These are phyloP conservation scores for Drosophila orosa DNA, from an alignment of 1,140 invertebrate genomes.

Conservation along the genomic window DNA sequence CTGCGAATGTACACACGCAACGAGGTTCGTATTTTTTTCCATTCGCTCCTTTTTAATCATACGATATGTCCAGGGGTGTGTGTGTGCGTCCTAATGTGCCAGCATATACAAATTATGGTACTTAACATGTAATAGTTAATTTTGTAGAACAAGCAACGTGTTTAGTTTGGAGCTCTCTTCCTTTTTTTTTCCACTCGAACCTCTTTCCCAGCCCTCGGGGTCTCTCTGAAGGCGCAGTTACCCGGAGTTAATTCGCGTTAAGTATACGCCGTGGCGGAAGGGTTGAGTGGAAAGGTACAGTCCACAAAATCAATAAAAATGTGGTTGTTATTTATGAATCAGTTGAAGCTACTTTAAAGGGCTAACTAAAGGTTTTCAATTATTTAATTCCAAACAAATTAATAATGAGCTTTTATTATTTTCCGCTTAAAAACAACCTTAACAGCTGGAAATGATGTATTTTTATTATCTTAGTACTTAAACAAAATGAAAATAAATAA, in stretches of 20 bases:
- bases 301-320: background rate
- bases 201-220: background rate
- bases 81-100: conserved; percentile 24
- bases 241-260: conserved; percentile 31
- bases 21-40: background rate
- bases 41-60: conserved; percentile 33
- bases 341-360: too few species aligned
- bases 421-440: background rate
- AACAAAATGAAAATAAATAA: background rate
- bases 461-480: background rate
- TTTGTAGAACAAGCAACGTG: conserved; percentile 46
- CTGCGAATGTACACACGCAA: conserved; percentile 27
- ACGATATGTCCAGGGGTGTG: conserved; percentile 17
- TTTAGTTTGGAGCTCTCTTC: conserved; percentile 31
- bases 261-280: conserved; percentile 30
- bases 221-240: conserved; percentile 24
- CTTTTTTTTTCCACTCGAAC: conserved; percentile 9
- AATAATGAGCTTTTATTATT: background rate
- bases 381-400: background rate
- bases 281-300: background rate
- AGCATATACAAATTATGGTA: conserved; percentile 52
- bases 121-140: conserved; percentile 54
- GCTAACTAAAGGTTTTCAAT: background rate
- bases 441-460: too few species aligned
- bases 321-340: background rate